phyloP scores from a whole-genome alignment of 2,888 invertebrate species.

The Beris morrisii region DNA sequence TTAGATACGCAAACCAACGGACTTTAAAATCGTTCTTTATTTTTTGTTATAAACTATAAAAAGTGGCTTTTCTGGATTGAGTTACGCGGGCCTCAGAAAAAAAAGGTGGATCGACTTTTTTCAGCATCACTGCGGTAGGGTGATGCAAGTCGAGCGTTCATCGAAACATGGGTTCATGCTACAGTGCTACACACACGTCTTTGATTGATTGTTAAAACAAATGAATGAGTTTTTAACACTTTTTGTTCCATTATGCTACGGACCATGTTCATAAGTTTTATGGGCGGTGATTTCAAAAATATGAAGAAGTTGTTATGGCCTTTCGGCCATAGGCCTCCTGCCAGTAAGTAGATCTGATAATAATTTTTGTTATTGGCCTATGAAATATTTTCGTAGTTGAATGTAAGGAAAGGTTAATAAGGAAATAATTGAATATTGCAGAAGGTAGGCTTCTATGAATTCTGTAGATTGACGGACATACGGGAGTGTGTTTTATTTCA shows the following conservation, averaged over 20 bases:
- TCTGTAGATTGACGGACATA: background rate
- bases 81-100: too few species aligned
- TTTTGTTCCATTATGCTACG: conserved; percentile 1
- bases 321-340: conserved; percentile 17
- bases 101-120: too few species aligned
- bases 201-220: conserved; percentile 29
- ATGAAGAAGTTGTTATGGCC: background rate
- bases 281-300: conserved; percentile 9
- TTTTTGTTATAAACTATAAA: too few species aligned
- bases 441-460: conserved; percentile 1
- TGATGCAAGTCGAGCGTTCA: too few species aligned
- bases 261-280: background rate
- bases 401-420: conserved; percentile 14
- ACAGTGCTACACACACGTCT: background rate
- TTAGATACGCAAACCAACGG: too few species aligned
- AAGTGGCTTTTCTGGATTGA: too few species aligned
- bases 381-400: conserved; percentile 10
- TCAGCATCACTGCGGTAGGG: too few species aligned
- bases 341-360: conserved; percentile 21
- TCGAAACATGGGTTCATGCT: too few species aligned
- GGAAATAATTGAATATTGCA: conserved; percentile 24
- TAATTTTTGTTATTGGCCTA: conserved; percentile 7
- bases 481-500: background rate
- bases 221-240: conserved; percentile 25
- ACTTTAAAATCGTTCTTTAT: too few species aligned